Evolutionary conservation across 2,113 vertebrate species (phyloP), one percentile per base, ranked within the genome.

Genomic region (Malurus melanocephalus): DNA sequence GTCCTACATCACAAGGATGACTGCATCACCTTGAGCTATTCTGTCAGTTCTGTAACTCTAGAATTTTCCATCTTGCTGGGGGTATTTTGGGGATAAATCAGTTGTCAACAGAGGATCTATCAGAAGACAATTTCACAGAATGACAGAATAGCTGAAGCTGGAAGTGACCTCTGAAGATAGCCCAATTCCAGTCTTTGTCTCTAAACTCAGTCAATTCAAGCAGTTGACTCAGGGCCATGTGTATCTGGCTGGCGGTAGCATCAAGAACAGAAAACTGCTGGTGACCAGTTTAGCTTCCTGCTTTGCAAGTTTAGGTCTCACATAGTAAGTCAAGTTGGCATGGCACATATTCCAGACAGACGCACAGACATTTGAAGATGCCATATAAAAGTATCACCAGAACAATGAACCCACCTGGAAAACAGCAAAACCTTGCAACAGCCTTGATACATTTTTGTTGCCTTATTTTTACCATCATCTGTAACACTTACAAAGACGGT

Each of bases 391-490:
- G 2, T n/a, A 5, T 38, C 23, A 62, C 52, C n/a, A 10, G 42
- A 82, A 80, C 67, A 68, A 61, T 3, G 8, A 46, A n/a, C 24
- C 6, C 13, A 45, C 5, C 13, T 21, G 24, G 60, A 82, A 92
- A 80, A 24, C 26, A 82, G 53, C 69, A 88, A 80, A 91, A 84
- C 0, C 19, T 69, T 84, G 13, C 42, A 59, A 60, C 5, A 64
- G 22, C 52, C 38, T 72, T 28, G 14, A 59, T 61, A 71, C 10
- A 38, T 57, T 90, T 94, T 89, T 64, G 38, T 57, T 77, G 48
- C 66, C 24, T 90, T 32, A 64, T 82, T 93, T 86, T 90, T 69
- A 56, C 75, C 13, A 57, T 6, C 28, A 51, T 81, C 49, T 65
- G n/a, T 40, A 78, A 73, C 66, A 38, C 14, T 92, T 80, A 65